Base-by-base conservation (phyloP, 1,140 invertebrate genomes). In the Bicyclus anynana region DNA sequence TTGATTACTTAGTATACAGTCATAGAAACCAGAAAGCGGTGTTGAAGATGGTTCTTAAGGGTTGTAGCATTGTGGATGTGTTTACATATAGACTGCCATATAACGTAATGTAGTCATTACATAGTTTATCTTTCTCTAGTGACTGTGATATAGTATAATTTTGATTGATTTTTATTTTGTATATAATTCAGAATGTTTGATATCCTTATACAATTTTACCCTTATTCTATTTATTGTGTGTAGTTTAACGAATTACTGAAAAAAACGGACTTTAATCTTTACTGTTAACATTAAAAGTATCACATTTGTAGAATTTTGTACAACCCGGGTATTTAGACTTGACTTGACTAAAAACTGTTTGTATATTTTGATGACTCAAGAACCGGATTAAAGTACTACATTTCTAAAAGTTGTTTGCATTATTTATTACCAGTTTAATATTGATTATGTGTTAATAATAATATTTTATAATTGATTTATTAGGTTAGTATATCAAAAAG, bases 141-240 rank as follows among this genome's bases (percentile, higher is more conserved):
- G 74, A 82, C 84, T 87, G 84, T 87, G 84, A 87, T 87, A 87
- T 86, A 84, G 80, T 82, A 86, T 87, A 84, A 84, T 85, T 85
- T 67, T 73, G 69, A 73, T 80, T 61, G 64, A 71, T 75, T 76
- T 69, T 78, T 64, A 69, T 84, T 86, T 86, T 87, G 81, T 84
- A 84, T 40, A 87, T 85, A 85, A 67, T 78, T 85, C 72, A 46
- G 70, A 77, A 79, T 80, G 62, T 86, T 86, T 86, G 81, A 85
- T 85, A 87, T 75, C 76, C 74, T 80, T 87, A 84, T 87, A 87
- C 84, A 84, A 84, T 83, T 87, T 84, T 85, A 82, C 64, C 73
- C 72, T 76, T 79, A 62, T 66, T 68, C 58, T 82, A 84, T 82
- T 80, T 84, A 83, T 84, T 81, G 68, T 70, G 65, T 68, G 67